Conservation (phyloP, 2,113 vertebrate species). For the Leptodactylus fuscus region DNA sequence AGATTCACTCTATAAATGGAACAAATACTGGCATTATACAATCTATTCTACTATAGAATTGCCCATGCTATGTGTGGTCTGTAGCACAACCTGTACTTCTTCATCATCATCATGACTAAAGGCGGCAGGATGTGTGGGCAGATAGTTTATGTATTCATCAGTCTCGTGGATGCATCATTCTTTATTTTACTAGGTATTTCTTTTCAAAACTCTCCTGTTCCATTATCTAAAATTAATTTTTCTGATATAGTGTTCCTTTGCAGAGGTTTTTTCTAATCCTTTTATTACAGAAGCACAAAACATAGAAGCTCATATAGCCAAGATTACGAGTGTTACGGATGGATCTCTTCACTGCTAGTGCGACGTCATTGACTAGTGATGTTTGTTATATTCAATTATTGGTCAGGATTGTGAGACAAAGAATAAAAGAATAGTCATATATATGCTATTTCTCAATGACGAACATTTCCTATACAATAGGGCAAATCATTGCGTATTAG, state of each 20-base stretch:
- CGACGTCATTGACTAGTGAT: background rate
- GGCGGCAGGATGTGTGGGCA: background rate
- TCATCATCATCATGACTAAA: background rate
- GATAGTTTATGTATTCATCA: background rate
- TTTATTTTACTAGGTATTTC: background rate
- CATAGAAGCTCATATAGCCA: no score
- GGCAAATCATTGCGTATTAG: no score
- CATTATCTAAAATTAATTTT: background rate
- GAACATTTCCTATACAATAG: background rate
- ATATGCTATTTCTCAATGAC: background rate
- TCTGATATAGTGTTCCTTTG: background rate
- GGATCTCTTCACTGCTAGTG: background rate
- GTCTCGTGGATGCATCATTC: background rate
- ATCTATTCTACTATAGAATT: background rate
- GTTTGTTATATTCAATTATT: background rate
- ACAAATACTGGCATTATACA: background rate
- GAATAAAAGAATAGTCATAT: background rate
- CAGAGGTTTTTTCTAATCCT: background rate
- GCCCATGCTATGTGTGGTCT: background rate
- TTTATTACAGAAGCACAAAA: background rate
- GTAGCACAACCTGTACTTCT: background rate
- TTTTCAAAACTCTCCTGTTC: background rate
- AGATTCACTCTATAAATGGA: background rate
- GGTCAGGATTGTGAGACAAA: background rate
- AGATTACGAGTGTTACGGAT: no score